phyloP scores from a whole-genome alignment of 2,797 vertebrate species.

The Ispidina lecontei region DNA sequence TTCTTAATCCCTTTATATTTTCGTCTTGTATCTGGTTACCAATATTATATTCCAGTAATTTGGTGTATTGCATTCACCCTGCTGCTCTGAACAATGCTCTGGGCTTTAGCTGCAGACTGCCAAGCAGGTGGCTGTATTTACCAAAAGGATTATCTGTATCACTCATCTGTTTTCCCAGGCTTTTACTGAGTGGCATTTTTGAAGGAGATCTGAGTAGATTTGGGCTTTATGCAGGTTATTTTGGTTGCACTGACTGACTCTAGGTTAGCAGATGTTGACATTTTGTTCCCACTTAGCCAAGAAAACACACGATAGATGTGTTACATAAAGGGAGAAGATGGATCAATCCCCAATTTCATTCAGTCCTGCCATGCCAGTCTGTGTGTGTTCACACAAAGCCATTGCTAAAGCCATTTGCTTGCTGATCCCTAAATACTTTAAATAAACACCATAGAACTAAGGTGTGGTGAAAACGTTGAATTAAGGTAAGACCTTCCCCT shows the following conservation, averaged over 20 bases:
- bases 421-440: not conserved
- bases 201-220: not conserved
- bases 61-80: not conserved
- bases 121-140: conserved; percentile 58
- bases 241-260: not conserved
- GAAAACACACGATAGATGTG: not conserved
- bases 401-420: not conserved
- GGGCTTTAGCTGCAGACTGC: conserved; percentile 6
- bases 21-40: conserved; percentile 50
- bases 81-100: not conserved
- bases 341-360: not conserved
- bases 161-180: conserved; percentile 57
- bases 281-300: not conserved
- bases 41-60: conserved; percentile 42
- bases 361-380: not conserved
- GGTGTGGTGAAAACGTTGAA: not conserved
- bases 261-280: not conserved
- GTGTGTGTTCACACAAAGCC: not conserved
- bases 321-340: not conserved
- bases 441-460: not conserved
- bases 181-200: conserved; percentile 33
- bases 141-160: conserved; percentile 29
- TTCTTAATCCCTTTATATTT: conserved; percentile 56
- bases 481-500: not conserved
- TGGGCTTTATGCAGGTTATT: conserved; percentile 14